These are phyloP conservation scores for Cinclus mexicanus DNA, from an alignment of 2,113 vertebrate genomes.

Conservation along the genomic window DNA sequence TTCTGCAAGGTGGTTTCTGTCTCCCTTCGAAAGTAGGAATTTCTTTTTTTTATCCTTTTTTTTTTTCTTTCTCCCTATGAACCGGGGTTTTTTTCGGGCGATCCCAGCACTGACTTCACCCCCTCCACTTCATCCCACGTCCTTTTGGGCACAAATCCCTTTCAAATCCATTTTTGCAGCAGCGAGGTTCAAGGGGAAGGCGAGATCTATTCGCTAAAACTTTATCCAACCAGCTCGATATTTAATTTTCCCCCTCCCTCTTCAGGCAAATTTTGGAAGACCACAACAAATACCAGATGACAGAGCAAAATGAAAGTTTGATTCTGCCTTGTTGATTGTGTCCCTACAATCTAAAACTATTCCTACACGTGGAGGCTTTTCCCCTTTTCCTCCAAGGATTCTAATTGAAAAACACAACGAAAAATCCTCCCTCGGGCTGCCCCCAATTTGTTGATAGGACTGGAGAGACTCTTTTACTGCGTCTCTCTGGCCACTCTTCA, in stretches of 20 bases:
- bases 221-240: neutral
- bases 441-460: neutral
- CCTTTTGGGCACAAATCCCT: neutral
- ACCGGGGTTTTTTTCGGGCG: neutral
- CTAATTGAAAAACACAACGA: neutral
- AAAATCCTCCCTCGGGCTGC: neutral
- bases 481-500: neutral
- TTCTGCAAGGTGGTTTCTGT: slow-evolving; percentile 42
- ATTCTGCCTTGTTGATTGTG: neutral
- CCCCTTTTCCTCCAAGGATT: neutral
- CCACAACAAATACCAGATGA: neutral
- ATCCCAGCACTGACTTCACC: neutral
- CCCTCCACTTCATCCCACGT: neutral
- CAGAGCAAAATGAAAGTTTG: neutral
- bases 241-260: neutral
- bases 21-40: neutral
- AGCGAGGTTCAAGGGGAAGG: neutral
- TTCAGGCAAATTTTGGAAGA: neutral
- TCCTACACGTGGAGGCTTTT: neutral
- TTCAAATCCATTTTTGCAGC: neutral
- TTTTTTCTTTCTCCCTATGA: neutral
- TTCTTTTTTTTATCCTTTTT: neutral
- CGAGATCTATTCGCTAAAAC: neutral
- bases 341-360: neutral
- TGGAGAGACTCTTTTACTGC: neutral